Base-by-base conservation (phyloP, 2,113 vertebrate genomes). In the Saccopteryx bilineata region DNA sequence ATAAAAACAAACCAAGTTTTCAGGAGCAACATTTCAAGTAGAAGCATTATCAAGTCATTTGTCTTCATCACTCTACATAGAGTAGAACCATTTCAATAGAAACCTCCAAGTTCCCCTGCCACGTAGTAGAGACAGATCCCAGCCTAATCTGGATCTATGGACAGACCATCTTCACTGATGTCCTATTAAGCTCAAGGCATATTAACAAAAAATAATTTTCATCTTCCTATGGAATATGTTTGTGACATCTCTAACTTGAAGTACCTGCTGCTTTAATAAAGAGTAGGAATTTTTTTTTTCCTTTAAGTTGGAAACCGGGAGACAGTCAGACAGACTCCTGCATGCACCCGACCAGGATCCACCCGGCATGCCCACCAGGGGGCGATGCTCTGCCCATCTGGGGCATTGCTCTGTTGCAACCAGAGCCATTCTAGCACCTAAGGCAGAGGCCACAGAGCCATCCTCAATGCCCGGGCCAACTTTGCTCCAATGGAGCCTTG, bases 161-260 rank as follows among this genome's bases (percentile, higher is more conserved):
- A 48, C 52, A 78, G 23, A 79, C 24, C 33, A 52, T 87, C 46
- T 79, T 90, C 83, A 18, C 46, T 21, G 33, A 80, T 19, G 9
- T 46, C 2, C 33, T 81, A 13, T 18, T 78, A 54, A 68, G 85
- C 39, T 50, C 46, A 88, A 85, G 28, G 15, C 3, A 66, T 15
- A 81, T 58, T 71, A 82, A n/a, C 7, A 39, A 66, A 87, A 13
- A 83, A 17, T 31, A 92, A 87, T 9, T 60, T 33, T 96, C 31
- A 94, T 71, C 69, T 95, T 79, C n/a, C 54, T 78, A 75, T 78
- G 28, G 31, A 78, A 65, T 50, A 61, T 79, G n/a, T 60, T 31
- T 54, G 50, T 60, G 86, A 50, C 7, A 84, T 71, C 81, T 81
- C 91, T 56, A 85, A 96, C 91, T 58, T 83, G 69, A 93, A 92